A percentile compares a stretch with the other conserved stretches of the same genome.
These are phyloP conservation scores for Phallusia fumigata DNA, from an alignment of 23 tunicate genomes.

Conservation along the genomic window DNA sequence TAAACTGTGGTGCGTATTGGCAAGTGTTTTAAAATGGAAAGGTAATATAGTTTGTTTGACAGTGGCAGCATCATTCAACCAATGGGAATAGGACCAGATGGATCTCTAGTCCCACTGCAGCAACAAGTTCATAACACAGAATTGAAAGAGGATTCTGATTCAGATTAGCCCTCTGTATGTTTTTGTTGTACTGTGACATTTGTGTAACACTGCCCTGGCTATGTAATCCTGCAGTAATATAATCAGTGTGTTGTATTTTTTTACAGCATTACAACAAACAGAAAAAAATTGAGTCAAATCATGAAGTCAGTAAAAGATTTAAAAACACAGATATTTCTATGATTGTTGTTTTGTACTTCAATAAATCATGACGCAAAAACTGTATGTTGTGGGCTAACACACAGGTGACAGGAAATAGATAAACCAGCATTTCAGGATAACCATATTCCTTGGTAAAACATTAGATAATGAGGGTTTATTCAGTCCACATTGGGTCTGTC, in stretches of 20 bases:
- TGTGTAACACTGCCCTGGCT: not conserved
- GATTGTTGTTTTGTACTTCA: too few species aligned
- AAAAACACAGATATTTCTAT: not conserved
- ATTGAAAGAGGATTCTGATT: slow-evolving; percentile 23
- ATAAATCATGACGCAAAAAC: too few species aligned
- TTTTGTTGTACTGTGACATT: not conserved
- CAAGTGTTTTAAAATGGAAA: not conserved
- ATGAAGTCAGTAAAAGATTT: not conserved
- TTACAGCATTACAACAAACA: not conserved
- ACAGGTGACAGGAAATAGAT: too few species aligned
- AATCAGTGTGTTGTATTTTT: not conserved
- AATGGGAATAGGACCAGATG: slow-evolving; percentile 81
- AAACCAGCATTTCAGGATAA: too few species aligned
- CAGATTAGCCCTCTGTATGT: not conserved
- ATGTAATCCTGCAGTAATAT: not conserved
- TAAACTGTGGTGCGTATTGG: not conserved
- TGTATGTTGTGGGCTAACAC: not conserved
- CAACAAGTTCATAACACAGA: slow-evolving; percentile 52
- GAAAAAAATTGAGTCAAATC: not conserved
- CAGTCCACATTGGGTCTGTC: slow-evolving; percentile 91
- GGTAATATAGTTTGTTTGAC: not conserved
- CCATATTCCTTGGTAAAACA: too few species aligned
- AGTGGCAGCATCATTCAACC: slow-evolving; percentile 70
- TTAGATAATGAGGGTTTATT: too few species aligned
- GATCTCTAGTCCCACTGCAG: slow-evolving; percentile 62